A percentile compares a stretch with the other conserved stretches of the same genome.
phyloP scores from a whole-genome alignment of 1,140 invertebrate genomes.

The Drosophila biarmipes region DNA sequence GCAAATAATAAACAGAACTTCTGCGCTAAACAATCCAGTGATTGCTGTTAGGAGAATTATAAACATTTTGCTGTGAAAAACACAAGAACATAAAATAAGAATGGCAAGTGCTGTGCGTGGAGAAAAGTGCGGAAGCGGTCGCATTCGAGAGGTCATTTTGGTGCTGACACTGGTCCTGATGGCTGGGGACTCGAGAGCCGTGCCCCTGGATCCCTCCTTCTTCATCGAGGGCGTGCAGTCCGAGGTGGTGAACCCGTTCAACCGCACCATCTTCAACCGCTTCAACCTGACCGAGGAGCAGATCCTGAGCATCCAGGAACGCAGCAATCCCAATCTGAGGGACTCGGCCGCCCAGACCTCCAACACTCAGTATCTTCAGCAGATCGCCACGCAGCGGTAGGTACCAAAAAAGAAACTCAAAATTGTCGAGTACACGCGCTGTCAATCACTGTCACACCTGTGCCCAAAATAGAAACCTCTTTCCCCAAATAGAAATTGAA shows the following conservation, averaged over 20 bases:
- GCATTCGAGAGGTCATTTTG: slow-evolving; percentile 31
- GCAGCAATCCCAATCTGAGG: slow-evolving; percentile 50
- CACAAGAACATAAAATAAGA: background rate
- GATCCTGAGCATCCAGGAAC: slow-evolving; percentile 60
- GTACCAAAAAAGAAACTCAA: slow-evolving; percentile 19
- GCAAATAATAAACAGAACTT: background rate
- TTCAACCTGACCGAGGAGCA: slow-evolving; percentile 77
- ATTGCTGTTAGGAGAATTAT: slow-evolving; percentile 3
- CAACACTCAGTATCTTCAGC: slow-evolving; percentile 42
- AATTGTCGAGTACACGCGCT: slow-evolving; percentile 16
- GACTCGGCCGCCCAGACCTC: slow-evolving; percentile 35
- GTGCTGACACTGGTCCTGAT: slow-evolving; percentile 40
- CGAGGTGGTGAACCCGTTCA: slow-evolving; percentile 72
- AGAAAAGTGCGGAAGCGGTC: slow-evolving; percentile 25
- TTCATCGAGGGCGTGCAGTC: slow-evolving; percentile 68
- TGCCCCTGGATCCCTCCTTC: slow-evolving; percentile 55
- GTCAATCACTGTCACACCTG: slow-evolving; percentile 42
- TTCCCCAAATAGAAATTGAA: slow-evolving; percentile 21
- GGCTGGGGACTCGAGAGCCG: slow-evolving; percentile 33
- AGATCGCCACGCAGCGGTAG: slow-evolving; percentile 52
- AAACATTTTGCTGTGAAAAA: slow-evolving; percentile 9
- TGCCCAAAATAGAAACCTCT: slow-evolving; percentile 33
- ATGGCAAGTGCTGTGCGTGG: slow-evolving; percentile 50
- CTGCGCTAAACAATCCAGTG: slow-evolving; percentile 5
- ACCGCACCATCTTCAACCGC: slow-evolving; percentile 66